Percentiles rank a stretch among this genome's conserved stretches.
Evolutionary conservation across 1,140 invertebrate genomes (phyloP).

Genomic region (Bombus confusus): DNA sequence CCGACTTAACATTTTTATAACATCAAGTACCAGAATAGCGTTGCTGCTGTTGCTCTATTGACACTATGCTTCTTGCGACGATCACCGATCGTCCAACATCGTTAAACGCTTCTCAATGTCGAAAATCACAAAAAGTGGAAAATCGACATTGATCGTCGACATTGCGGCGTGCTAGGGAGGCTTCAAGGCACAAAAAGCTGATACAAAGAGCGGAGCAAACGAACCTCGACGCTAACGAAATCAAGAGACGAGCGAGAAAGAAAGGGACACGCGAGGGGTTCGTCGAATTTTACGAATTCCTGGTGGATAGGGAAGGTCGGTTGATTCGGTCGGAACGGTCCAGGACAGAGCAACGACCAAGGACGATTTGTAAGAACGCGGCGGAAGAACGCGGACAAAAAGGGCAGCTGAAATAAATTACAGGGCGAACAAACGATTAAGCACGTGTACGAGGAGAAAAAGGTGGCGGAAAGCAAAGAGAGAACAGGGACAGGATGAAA

Average conservation of each 20-base stretch:
- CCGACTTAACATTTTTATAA: too few species aligned
- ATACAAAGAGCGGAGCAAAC: neutral
- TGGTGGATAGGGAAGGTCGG: neutral
- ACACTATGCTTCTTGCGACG: neutral
- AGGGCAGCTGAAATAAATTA: constrained; percentile 30
- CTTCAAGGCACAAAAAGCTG: constrained; percentile 16
- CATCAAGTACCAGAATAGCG: neutral
- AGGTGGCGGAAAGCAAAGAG: neutral
- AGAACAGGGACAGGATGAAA: neutral
- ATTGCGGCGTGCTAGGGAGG: constrained; percentile 15
- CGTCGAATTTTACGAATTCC: constrained; percentile 25
- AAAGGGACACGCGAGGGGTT: neutral
- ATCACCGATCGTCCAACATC: neutral
- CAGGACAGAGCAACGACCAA: neutral
- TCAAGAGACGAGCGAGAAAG: constrained; percentile 2
- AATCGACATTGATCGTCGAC: neutral
- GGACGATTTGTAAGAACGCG: neutral
- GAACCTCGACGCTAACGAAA: neutral
- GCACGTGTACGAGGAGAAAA: neutral
- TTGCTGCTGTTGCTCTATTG: too few species aligned
- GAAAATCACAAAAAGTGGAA: constrained; percentile 9
- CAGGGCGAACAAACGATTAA: constrained; percentile 29
- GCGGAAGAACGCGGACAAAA: neutral
- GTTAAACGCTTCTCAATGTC: neutral
- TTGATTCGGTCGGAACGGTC: neutral